These are phyloP conservation scores for Cryptoprocta ferox DNA, from an alignment of 2,797 vertebrate species.

Conservation along the genomic window DNA sequence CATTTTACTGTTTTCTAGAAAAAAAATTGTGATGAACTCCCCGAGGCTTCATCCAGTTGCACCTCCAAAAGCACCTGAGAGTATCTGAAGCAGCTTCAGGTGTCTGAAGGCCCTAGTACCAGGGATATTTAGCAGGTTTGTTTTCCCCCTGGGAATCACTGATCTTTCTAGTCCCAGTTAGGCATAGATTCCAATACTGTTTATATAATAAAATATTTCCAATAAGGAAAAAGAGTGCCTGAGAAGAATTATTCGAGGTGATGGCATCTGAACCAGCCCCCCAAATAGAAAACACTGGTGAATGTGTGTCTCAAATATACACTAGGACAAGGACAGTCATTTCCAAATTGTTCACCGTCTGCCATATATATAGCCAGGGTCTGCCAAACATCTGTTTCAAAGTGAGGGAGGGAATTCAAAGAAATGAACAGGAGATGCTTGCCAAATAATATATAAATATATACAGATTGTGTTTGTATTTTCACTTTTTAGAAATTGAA, in stretches of 20 bases:
- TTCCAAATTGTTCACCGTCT: not conserved
- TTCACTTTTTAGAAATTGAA: not conserved
- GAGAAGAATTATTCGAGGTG: not conserved
- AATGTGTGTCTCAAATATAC: not conserved
- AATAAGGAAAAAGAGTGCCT: not conserved
- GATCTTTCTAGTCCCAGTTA: not conserved
- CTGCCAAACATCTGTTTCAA: constrained; percentile 13
- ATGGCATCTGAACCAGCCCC: not conserved
- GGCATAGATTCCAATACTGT: not conserved
- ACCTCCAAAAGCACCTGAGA: not conserved
- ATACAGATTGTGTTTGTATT: not conserved
- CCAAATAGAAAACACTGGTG: not conserved
- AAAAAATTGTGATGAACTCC: not conserved
- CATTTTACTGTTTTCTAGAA: not conserved
- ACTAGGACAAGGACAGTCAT: not conserved
- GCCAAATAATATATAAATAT: not conserved
- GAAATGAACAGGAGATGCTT: constrained; percentile 14
- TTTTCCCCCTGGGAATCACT: not conserved
- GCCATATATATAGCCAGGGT: not conserved
- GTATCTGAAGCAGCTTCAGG: too few relatives aligned
- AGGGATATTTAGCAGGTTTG: not conserved
- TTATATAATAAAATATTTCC: not conserved
- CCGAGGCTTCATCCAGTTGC: not conserved
- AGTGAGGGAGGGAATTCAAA: not conserved
- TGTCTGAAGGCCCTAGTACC: not conserved